Evolutionary conservation across 2,113 vertebrate genomes (phyloP).

Genomic region (Propithecus coquereli): DNA sequence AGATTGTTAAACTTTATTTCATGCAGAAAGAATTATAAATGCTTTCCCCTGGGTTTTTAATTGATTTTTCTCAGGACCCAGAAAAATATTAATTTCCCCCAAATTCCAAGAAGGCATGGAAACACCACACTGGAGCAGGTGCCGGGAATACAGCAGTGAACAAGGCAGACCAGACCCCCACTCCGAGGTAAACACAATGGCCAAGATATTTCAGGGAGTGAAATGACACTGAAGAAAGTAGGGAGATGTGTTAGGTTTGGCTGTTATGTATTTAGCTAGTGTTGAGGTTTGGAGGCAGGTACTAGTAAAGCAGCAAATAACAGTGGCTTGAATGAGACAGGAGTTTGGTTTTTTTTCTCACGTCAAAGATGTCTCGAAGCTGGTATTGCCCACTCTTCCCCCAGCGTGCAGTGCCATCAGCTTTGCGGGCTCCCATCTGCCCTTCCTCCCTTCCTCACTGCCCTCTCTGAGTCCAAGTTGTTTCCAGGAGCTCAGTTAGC

Average conservation of each 20-base stretch:
- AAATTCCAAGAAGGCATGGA: background rate
- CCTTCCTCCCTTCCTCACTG: background rate
- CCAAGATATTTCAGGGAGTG: background rate
- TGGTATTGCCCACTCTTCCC: accelerated
- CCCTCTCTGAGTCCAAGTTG: background rate
- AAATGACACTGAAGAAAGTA: background rate
- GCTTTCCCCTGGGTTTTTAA: background rate
- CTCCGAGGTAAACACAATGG: background rate
- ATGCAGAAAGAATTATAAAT: background rate
- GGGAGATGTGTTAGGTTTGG: background rate
- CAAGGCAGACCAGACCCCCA: background rate
- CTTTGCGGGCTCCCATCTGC: background rate
- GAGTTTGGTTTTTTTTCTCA: background rate
- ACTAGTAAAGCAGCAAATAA: background rate
- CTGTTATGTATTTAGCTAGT: background rate
- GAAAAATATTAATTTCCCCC: background rate
- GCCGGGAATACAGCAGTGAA: background rate
- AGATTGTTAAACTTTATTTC: background rate
- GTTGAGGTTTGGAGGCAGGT: background rate
- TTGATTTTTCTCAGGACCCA: background rate
- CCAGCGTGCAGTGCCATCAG: accelerated
- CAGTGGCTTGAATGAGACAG: background rate
- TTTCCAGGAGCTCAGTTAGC: background rate
- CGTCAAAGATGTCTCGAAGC: background rate
- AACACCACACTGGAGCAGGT: background rate